Conservation (phyloP, 2,888 invertebrate species). For the Tiphia femorata region DNA sequence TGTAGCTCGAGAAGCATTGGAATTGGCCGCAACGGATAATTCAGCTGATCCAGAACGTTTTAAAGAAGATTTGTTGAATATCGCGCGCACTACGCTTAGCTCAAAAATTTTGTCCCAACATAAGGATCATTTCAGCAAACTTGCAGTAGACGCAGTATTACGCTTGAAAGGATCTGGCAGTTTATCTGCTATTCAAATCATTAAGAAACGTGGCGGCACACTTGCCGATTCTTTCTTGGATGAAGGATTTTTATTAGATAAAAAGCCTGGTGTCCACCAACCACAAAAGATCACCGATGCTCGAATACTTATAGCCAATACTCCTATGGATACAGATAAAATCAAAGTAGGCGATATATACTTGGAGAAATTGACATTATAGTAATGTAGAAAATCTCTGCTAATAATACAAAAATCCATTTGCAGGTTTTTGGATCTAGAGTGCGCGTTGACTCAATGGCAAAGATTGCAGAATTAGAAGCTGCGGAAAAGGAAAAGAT, state of each 20-base stretch:
- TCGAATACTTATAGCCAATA: slow-evolving; percentile 97
- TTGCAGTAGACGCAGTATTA: slow-evolving; percentile 96
- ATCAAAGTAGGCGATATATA: too few relatives aligned
- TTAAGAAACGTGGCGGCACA: slow-evolving; percentile 95
- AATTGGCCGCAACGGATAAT: slow-evolving; percentile 85
- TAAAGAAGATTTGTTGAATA: slow-evolving; percentile 91
- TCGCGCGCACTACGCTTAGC: slow-evolving; percentile 96
- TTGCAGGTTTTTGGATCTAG: slow-evolving; percentile 88
- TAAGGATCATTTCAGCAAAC: slow-evolving; percentile 94
- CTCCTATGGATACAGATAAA: slow-evolving; percentile 99
- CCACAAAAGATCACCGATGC: slow-evolving; percentile 96
- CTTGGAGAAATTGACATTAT: too few relatives aligned
- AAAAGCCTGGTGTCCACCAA: slow-evolving; percentile 97
- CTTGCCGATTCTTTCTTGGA: slow-evolving; percentile 97
- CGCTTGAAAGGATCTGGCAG: slow-evolving; percentile 96
- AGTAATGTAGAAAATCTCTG: too few relatives aligned
- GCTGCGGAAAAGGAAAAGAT: slow-evolving; percentile 99
- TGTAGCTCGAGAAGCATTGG: slow-evolving; percentile 86
- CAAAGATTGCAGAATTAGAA: slow-evolving; percentile 97
- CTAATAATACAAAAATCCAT: slow-evolving; percentile 27
- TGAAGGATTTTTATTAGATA: slow-evolving; percentile 94
- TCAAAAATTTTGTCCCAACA: slow-evolving; percentile 98
- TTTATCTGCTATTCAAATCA: slow-evolving; percentile 95
- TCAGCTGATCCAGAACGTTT: slow-evolving; percentile 83
- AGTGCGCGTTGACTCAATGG: slow-evolving; percentile 91